phyloP scores from a whole-genome alignment of 1,140 invertebrate species.

The Drosophila asahinai region DNA sequence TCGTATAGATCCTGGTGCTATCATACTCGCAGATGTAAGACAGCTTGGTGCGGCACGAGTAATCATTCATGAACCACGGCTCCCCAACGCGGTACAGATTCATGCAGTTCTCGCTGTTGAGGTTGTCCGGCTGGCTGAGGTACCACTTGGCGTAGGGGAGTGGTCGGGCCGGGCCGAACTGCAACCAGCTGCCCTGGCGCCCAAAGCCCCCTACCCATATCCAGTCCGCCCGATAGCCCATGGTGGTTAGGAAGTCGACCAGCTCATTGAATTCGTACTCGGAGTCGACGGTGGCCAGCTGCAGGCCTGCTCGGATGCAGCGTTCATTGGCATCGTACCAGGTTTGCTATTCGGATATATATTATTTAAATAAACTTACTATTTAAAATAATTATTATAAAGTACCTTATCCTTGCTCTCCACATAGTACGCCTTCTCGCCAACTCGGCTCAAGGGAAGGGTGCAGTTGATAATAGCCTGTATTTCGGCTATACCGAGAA shows the following conservation, averaged over 20 bases:
- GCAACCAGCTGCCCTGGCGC: constrained; percentile 12
- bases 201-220: constrained; percentile 7
- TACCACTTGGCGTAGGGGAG: constrained; percentile 15
- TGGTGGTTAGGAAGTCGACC: constrained; percentile 1
- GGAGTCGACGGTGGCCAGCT: constrained; percentile 18
- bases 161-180: not conserved
- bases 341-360: not conserved
- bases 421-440: constrained; percentile 13
- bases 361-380: not conserved
- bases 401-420: constrained; percentile 10
- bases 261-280: constrained; percentile 19
- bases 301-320: constrained; percentile 10
- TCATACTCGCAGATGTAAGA: constrained; percentile 9
- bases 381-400: not conserved
- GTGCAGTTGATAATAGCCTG: constrained; percentile 7
- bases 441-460: constrained; percentile 1
- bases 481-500: not conserved
- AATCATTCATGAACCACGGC: constrained; percentile 9
- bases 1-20: not conserved
- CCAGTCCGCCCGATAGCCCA: constrained; percentile 10
- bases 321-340: constrained; percentile 21
- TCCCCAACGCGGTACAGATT: constrained; percentile 9
- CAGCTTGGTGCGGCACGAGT: not conserved
- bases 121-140: constrained; percentile 5
- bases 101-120: constrained; percentile 24